Base-by-base conservation (phyloP, 2,113 vertebrate species). In the Indicator maculatus region DNA sequence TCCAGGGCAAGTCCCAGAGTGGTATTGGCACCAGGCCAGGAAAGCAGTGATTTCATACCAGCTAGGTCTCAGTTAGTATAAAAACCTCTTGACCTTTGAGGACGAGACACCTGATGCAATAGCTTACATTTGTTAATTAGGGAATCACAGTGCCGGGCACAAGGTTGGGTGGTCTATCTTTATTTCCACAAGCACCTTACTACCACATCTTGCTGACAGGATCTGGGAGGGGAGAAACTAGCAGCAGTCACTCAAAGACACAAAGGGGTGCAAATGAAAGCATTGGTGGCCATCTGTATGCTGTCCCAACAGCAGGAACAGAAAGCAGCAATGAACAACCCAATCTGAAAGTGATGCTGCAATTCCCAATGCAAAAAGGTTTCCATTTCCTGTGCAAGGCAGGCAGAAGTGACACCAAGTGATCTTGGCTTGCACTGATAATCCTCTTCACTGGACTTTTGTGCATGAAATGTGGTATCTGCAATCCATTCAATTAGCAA, bases 401-500 rank as follows among this genome's bases (percentile, higher is more conserved):
- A 23, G 28, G 9, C 74, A 90, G 87, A 83, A 69, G 50, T 27
- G 70, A 65, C 89, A 83, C 33, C 3, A 2, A 4, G 59, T 60
- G 31, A 81, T 55, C 60, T 16, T 56, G 47, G 23, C 31, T 84
- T 15, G 6, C 79, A 55, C 33, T 38, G 61, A 44, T 84, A 88
- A 87, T 74, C 94, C 94, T 78, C 76, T 93, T 86, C 88, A 66
- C 44, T 78, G 83, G 83, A 93, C 93, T 93, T 94, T 89, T 93
- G 59, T 66, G 90, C 86, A 84, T 92, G 79, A 93, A 95, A 93
- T 95, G 83, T 93, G 88, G 52, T 94, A 86, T 83, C 85, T 84
- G 70, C 93, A 94, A 96, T 94, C 84, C 84, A 81, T 85, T 96
- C 91, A 94, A 93, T 94, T 92, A 95, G 59, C 70, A 85, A 92